Conservation (phyloP, 2,888 invertebrate genomes). For the Noctua janthe region DNA sequence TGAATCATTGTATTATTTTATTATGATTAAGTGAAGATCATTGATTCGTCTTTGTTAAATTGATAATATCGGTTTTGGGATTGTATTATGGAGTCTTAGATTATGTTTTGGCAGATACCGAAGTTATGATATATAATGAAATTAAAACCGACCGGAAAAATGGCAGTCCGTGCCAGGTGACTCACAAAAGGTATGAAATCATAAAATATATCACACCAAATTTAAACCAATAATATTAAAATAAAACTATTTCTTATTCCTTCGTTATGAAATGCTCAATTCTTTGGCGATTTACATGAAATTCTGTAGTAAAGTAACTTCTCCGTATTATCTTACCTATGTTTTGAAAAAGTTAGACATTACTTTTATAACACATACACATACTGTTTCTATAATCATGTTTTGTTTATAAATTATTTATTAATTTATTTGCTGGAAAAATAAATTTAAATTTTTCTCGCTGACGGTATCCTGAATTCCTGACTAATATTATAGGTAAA, state of each 20-base stretch:
- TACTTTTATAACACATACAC: not conserved
- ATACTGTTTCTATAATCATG: constrained; percentile 1
- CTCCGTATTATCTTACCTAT: constrained; percentile 16
- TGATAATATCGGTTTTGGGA: constrained; percentile 4
- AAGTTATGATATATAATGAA: constrained; percentile 32
- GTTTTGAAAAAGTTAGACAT: constrained; percentile 15
- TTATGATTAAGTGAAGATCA: constrained; percentile 29
- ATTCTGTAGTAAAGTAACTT: not conserved
- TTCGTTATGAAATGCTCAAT: not conserved
- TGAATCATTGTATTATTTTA: constrained; percentile 27
- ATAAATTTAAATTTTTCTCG: not conserved
- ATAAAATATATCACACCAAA: not conserved
- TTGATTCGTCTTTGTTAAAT: constrained; percentile 36
- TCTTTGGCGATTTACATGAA: not conserved
- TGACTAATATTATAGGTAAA: not conserved
- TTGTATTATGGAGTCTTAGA: constrained; percentile 8
- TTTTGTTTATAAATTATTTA: constrained; percentile 3
- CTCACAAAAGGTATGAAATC: constrained; percentile 34
- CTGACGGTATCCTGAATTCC: not conserved
- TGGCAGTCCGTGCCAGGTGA: constrained; percentile 48
- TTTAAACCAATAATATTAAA: not conserved
- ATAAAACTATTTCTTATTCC: not conserved
- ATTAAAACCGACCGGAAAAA: constrained; percentile 30
- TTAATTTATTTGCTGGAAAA: constrained; percentile 13
- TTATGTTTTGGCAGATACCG: constrained; percentile 29